Evolutionary conservation across 2,888 invertebrate genomes (phyloP), one percentile per base, ranked within the genome.

Genomic region (Ernsta delagoae): DNA sequence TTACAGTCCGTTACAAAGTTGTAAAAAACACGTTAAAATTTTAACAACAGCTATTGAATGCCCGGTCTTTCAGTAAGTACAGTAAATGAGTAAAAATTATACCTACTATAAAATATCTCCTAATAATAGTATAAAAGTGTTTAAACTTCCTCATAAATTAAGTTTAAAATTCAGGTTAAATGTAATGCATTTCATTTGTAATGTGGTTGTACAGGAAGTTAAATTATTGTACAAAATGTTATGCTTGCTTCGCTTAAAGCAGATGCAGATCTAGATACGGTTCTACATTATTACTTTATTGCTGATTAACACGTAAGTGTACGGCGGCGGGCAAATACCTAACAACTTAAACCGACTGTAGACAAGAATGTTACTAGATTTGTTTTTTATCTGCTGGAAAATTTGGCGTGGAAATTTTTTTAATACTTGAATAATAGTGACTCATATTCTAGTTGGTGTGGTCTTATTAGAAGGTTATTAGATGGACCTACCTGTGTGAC

Each of bases 401-500:
- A 53, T 53, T 53, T 53, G 16, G 50, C 8, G 9, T 4, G 24
- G 50, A 53, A 24, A 24, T 5, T 53, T 53, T 53, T 24, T 31
- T 31, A 31, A 31, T 31, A 31, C 50, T 16, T 45, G n/a, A 45
- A 50, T 50, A 7, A 50, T 7, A 3, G 16, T 50, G 16, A 50
- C 31, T 54, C 11, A 54, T 31, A 31, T 31, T 60, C 50, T 53
- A 12, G 36, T 67, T 61, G 45, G 45, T 68, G 57, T 62, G 5
- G 39, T 68, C 67, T 62, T 56, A 68, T 68, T 57, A n/a, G 67
- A 62, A 68, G 34, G 48, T 8, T n/a, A 45, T 39, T 31, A 31
- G 31, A 24, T 34, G 16, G 63, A 70, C 94, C 90, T 87, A 95
- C 95, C 95, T 87, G 95, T 94, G 79, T 95, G 95, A 88, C 95